Evolutionary conservation across 2,113 vertebrate genomes (phyloP).

Genomic region (Hirundichthys speculiger): DNA sequence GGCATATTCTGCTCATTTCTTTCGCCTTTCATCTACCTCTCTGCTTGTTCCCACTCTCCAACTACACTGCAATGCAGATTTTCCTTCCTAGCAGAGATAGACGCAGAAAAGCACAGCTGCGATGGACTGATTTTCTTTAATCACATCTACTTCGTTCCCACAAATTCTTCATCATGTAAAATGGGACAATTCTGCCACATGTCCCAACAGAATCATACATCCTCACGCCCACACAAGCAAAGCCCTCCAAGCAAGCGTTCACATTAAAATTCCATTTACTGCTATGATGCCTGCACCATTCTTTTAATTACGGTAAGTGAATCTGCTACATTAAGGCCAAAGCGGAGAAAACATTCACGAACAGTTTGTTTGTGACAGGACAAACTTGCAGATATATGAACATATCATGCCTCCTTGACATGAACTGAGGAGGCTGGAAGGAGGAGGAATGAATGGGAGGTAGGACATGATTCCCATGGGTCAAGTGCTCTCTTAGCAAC

Average conservation of each 20-base stretch:
- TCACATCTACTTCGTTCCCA: constrained; percentile 38
- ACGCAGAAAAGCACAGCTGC: constrained; percentile 22
- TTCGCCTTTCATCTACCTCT: constrained; percentile 68
- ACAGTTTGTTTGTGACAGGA: constrained; percentile 10
- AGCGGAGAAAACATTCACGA: background rate
- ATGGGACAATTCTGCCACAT: constrained; percentile 50
- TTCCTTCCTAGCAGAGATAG: constrained; percentile 27
- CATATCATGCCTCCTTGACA: constrained; percentile 32
- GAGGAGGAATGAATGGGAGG: constrained; percentile 36
- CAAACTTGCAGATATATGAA: constrained; percentile 22
- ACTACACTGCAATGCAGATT: constrained; percentile 70
- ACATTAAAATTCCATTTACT: constrained; percentile 25
- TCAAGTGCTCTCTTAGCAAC: constrained; percentile 75
- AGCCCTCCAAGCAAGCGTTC: constrained; percentile 8
- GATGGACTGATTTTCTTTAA: constrained; percentile 44
- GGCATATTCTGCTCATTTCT: constrained; percentile 47
- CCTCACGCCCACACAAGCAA: constrained; percentile 10
- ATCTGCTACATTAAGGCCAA: too few species aligned
- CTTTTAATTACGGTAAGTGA: too few species aligned
- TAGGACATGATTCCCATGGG: constrained; percentile 68
- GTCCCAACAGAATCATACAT: constrained; percentile 22
- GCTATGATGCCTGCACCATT: too few species aligned
- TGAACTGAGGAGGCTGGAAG: constrained; percentile 41
- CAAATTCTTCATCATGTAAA: constrained; percentile 44
- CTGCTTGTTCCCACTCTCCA: constrained; percentile 44